phyloP scores from a whole-genome alignment of 2,797 vertebrate species.

The Lithobates pipiens region DNA sequence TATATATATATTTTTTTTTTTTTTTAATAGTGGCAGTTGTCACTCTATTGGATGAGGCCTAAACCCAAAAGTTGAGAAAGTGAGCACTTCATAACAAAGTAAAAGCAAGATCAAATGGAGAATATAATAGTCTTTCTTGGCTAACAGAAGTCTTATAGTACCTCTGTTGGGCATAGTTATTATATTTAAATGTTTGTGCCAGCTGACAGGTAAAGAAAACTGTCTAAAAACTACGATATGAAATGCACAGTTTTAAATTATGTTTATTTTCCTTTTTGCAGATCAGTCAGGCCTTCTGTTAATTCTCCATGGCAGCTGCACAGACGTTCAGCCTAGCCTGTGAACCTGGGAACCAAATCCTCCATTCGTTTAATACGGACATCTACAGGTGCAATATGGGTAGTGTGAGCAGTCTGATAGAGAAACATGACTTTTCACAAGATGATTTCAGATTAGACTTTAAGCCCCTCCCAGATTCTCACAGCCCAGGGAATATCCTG shows the following conservation, averaged over 20 bases:
- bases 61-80: too few species aligned
- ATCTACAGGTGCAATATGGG: conserved; percentile 86
- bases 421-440: conserved; percentile 86
- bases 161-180: neutral
- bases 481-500: conserved; percentile 86
- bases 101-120: too few species aligned
- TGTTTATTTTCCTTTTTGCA: conserved; percentile 67
- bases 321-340: conserved; percentile 87
- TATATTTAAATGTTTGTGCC: neutral
- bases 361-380: conserved; percentile 70
- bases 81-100: neutral
- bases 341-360: conserved; percentile 80
- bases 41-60: too few species aligned
- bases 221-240: neutral
- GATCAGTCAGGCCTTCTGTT: conserved; percentile 76
- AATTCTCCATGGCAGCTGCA: conserved; percentile 94
- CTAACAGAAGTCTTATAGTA: neutral
- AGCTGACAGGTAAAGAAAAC: neutral
- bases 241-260: neutral
- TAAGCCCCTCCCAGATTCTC: conserved; percentile 84
- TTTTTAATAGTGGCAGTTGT: too few species aligned
- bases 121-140: too few species aligned
- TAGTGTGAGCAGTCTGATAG: conserved; percentile 96
- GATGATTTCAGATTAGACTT: conserved; percentile 78
- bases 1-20: too few species aligned